Base-by-base conservation (phyloP, 2,888 invertebrate species). In the Dugesia japonica region DNA sequence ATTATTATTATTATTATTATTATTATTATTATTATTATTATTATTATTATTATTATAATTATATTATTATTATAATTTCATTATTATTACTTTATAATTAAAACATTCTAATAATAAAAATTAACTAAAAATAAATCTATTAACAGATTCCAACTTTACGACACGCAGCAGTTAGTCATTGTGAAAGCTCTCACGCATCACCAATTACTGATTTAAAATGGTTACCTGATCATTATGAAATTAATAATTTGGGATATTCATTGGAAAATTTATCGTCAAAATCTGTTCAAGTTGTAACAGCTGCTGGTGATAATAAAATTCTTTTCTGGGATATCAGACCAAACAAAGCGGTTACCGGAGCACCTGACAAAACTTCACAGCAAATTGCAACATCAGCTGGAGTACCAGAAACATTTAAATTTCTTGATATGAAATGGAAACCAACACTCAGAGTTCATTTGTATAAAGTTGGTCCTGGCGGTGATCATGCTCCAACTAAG, bases 151-250 rank as follows among this genome's bases (percentile, higher is more conserved):
- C 72, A 4, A 20, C 31, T 7, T 82, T 84, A 1, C 80, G 84
- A 20, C 84, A 84, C 79, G 83, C 83, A 80, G 85, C 84, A 17
- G 83, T 84, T 26, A 84, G 84, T 26, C 83, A 82, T 80, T 83
- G 85, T 76, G 85, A 85, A 77, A 80, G 82, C 79, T 82, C 83
- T 72, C 85, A 85, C 79, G 80, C 80, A 75, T 81, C 81, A 26
- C 80, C 84, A 1, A 81, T 85, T 72, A 83, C 83, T n/a, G 84
- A 85, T 77, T 78, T 85, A 27, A 80, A 80, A 75, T 85, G 85
- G 85, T 74, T 85, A 4, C 85, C 85, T 23, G 84, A 84, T 79
- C 84, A 85, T 79, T 80, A 84, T 80, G 83, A 84, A 82, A 83
- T 84, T 79, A 81, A 77, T 79, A 73, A 28, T 75, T 20, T 74